These are phyloP conservation scores for Sarcophaga peregrina DNA, from an alignment of 1,140 invertebrate species.

Conservation along the genomic window DNA sequence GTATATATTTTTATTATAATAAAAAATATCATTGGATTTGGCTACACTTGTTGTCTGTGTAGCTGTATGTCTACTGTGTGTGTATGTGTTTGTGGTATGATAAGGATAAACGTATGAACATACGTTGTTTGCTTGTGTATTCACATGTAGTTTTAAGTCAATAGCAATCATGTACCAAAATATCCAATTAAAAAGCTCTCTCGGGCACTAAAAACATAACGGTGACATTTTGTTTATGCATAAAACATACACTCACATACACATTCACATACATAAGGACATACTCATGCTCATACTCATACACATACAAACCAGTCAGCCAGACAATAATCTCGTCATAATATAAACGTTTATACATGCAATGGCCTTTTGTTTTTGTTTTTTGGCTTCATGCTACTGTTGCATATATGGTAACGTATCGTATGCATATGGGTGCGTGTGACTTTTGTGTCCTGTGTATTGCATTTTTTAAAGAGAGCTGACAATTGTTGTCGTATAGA, in stretches of 20 bases:
- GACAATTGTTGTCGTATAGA: not conserved
- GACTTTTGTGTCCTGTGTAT: not conserved
- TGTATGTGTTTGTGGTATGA: no score
- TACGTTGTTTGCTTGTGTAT: not conserved
- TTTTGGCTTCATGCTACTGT: not conserved
- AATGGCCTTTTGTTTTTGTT: not conserved
- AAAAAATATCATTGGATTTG: no score
- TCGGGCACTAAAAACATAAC: constrained; percentile 26
- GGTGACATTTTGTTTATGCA: constrained; percentile 21
- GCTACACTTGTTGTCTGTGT: no score
- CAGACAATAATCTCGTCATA: constrained; percentile 24
- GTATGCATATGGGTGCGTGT: not conserved
- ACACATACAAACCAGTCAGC: not conserved
- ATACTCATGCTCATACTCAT: not conserved
- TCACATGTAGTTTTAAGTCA: constrained; percentile 22
- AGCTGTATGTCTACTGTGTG: no score
- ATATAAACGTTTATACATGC: constrained; percentile 1
- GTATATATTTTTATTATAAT: no score
- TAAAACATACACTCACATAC: not conserved
- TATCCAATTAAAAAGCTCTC: constrained; percentile 22
- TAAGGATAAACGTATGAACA: no score
- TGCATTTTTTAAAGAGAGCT: not conserved
- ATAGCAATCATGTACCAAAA: constrained; percentile 25
- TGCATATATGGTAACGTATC: no score
- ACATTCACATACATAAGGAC: not conserved